Percentiles rank a stretch among this genome's conserved stretches.
Conservation (phyloP, 2,113 vertebrate genomes). For the Regulus satrapa region DNA sequence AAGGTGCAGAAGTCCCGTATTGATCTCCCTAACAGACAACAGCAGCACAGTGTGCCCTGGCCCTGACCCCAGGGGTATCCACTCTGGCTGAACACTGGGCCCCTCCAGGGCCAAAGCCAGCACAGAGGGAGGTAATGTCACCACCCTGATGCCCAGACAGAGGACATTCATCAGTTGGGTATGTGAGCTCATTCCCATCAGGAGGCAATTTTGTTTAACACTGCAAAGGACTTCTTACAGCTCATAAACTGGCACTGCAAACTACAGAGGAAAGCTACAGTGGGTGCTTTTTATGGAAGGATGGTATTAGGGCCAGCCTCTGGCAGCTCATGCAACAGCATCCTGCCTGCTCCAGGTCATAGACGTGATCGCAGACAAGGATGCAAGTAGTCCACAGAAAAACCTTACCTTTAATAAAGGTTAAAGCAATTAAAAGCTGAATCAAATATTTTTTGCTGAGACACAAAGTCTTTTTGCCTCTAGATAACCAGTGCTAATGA, state of each 20-base stretch:
- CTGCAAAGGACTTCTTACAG: background rate
- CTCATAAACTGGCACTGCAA: background rate
- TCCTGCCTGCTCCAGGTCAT: background rate
- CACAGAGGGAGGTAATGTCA: background rate
- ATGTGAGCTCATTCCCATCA: background rate
- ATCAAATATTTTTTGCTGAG: background rate
- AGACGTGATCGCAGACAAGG: background rate
- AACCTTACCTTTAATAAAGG: background rate
- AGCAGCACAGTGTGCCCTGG: background rate
- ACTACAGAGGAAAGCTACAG: background rate
- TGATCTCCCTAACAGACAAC: background rate
- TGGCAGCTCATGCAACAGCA: background rate
- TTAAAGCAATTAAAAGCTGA: background rate
- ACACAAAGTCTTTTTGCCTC: background rate
- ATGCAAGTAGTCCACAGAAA: background rate
- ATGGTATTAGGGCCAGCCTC: background rate
- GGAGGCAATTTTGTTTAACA: background rate
- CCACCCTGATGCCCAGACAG: background rate
- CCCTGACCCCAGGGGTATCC: background rate
- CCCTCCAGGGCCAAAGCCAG: background rate
- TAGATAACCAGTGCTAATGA: background rate
- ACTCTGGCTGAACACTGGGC: background rate
- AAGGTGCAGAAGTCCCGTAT: conserved; percentile 22
- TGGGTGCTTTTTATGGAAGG: background rate
- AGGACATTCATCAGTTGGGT: background rate